phyloP scores from a whole-genome alignment of 2,113 vertebrate genomes.

The Notiomystis cincta region DNA sequence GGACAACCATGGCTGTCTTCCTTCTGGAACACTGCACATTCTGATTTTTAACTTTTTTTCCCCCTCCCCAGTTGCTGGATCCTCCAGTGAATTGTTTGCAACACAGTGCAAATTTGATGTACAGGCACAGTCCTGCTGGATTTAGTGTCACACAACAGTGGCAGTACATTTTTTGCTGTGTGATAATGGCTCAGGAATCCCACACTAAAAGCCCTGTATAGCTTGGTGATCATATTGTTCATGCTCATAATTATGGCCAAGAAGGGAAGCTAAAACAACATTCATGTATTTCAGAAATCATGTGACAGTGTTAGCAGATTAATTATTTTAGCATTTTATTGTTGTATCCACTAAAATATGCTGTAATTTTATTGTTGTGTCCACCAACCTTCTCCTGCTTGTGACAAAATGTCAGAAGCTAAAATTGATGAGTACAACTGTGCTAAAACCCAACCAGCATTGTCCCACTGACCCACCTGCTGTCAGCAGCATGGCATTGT shows the following conservation, averaged over 20 bases:
- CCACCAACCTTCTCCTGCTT: background rate
- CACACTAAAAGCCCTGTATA: accelerated
- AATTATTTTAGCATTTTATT: background rate
- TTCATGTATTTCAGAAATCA: background rate
- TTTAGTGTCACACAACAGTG: background rate
- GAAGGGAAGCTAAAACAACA: background rate
- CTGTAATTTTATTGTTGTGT: background rate
- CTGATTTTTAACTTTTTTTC: background rate
- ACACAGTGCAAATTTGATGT: background rate
- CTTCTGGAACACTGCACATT: background rate
- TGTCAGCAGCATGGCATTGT: background rate
- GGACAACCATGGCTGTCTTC: background rate
- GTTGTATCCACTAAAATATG: background rate
- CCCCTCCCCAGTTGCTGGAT: background rate
- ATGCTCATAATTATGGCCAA: background rate
- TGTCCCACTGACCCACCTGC: background rate
- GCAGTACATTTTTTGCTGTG: background rate
- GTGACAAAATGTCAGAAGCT: background rate
- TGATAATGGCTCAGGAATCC: background rate
- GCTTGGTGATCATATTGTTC: background rate
- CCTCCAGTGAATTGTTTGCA: background rate
- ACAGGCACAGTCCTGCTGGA: background rate
- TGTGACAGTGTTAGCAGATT: accelerated
- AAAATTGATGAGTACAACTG: background rate
- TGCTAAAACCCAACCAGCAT: background rate